These are phyloP conservation scores for Pangasius djambal DNA, from an alignment of 2,797 vertebrate species.

Conservation along the genomic window DNA sequence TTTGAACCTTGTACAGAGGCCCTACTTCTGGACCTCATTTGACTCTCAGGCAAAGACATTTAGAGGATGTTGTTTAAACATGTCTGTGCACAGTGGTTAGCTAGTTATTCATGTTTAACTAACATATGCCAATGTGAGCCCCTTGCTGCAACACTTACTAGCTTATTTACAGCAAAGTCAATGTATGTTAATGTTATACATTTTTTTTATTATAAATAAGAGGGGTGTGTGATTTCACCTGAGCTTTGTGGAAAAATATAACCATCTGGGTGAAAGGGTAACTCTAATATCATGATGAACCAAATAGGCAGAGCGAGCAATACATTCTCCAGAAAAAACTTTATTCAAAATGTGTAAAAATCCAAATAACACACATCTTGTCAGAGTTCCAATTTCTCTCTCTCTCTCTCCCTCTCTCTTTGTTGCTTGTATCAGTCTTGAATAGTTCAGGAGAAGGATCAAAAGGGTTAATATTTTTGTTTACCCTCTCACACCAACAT, in stretches of 20 bases:
- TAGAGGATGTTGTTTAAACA: background rate
- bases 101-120: background rate
- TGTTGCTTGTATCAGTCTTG: background rate
- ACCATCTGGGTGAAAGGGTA: background rate
- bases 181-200: background rate
- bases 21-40: background rate
- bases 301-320: background rate
- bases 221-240: background rate
- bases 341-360: background rate
- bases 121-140: background rate
- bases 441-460: background rate
- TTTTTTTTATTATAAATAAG: background rate
- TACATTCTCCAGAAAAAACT: background rate
- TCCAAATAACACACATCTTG: too few relatives aligned
- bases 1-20: background rate
- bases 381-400: too few relatives aligned
- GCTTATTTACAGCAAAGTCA: background rate
- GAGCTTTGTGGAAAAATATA: background rate
- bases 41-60: background rate
- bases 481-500: background rate
- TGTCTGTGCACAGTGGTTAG: background rate
- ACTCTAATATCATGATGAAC: background rate
- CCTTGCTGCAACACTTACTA: background rate
- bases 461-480: background rate
- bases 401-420: too few relatives aligned